phyloP scores from a whole-genome alignment of 2,113 vertebrate species.

The Etheostoma spectabile region DNA sequence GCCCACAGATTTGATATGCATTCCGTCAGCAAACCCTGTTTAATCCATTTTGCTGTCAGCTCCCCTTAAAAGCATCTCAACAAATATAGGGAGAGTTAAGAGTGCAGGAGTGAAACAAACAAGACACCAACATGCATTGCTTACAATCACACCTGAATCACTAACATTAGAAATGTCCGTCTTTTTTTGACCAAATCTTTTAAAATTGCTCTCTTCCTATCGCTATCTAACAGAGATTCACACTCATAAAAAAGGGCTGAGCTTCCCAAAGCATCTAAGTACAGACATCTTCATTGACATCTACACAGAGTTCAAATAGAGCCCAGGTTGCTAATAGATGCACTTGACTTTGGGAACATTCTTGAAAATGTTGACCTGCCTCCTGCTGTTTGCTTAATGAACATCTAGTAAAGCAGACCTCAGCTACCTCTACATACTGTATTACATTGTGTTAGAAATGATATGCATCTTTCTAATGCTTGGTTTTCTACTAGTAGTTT shows the following conservation, averaged over 20 bases:
- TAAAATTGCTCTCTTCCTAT: not conserved
- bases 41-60: slow-evolving; percentile 85
- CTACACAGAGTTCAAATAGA: not conserved
- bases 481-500: not conserved
- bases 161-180: slow-evolving; percentile 27
- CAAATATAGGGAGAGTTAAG: slow-evolving; percentile 63
- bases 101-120: slow-evolving; percentile 62
- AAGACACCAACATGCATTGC: slow-evolving; percentile 50
- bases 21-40: slow-evolving; percentile 82
- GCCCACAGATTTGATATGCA: slow-evolving; percentile 80
- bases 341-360: slow-evolving; percentile 27
- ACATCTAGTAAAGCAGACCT: slow-evolving; percentile 31
- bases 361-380: slow-evolving; percentile 28
- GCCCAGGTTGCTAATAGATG: slow-evolving; percentile 23
- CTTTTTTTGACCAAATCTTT: slow-evolving; percentile 15
- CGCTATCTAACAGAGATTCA: slow-evolving; percentile 12
- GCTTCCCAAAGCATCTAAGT: slow-evolving; percentile 22
- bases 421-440: slow-evolving; percentile 1
- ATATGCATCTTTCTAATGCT: not conserved
- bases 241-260: slow-evolving; percentile 1
- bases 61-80: slow-evolving; percentile 69
- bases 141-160: slow-evolving; percentile 59
- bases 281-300: slow-evolving; percentile 9
- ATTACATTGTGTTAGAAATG: not conserved
- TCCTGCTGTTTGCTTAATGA: slow-evolving; percentile 54